Base-by-base conservation (phyloP, 2,888 invertebrate genomes). In the Sinelater perroti region DNA sequence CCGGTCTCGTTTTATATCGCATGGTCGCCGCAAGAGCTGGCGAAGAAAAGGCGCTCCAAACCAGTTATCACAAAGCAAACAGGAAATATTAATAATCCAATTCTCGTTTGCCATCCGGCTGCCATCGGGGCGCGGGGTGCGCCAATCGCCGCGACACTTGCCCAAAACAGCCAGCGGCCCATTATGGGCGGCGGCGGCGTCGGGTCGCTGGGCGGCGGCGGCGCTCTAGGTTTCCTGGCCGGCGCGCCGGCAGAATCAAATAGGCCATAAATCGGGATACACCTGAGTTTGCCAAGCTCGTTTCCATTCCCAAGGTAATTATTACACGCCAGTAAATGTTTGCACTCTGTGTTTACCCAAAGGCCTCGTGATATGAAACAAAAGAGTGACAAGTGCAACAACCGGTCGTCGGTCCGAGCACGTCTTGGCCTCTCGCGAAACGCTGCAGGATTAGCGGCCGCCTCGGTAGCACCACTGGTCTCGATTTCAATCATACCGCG, bases 331-430 rank as follows among this genome's bases (percentile, higher is more conserved):
- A 74, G 73, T 70, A 75, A 75, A 75, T 74, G 75, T 75, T 75
- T 74, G 70, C 72, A 66, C 70, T 73, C 58, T 62, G 61, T 70
- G 71, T 75, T 74, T 74, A 68, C 69, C 68, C 62, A 70, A 68
- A 71, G 72, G 73, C 73, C 72, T 72, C 68, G 73, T 65, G 70
- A 71, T 72, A 71, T 72, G 74, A 75, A 75, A 76, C 75, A 76
- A 76, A 75, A 76, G 75, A 74, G 72, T 75, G 74, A 75, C 75
- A 75, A 72, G 72, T 75, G 75, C 76, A 76, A 76, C 73, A 76
- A 76, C 76, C 76, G 75, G 74, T 75, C 75, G 74, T 67, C 70
- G 74, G 70, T 68, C 72, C 58, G 60, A 54, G 33, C 35, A 28
- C 33, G 47, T 40, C 53, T 30, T 33, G 31, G 14, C 28, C 55